Percentiles rank a stretch among this genome's conserved stretches.
These are phyloP conservation scores for Syngnathus floridae DNA, from an alignment of 2,113 vertebrate genomes.

Conservation along the genomic window DNA sequence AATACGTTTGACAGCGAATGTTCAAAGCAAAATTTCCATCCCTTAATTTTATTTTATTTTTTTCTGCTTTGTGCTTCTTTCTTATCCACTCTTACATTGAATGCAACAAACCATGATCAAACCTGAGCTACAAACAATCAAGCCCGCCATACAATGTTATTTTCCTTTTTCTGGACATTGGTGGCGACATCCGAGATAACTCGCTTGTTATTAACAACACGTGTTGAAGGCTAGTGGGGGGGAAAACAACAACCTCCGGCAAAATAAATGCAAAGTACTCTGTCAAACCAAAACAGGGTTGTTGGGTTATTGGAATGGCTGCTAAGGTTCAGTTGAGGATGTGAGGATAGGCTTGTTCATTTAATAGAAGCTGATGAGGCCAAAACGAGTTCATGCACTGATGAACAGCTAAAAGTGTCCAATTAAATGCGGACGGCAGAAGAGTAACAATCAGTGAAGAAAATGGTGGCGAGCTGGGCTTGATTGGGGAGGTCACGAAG, in stretches of 20 bases:
- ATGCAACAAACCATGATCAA: constrained; percentile 10
- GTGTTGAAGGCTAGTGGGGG: constrained; percentile 30
- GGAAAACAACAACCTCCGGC: neutral
- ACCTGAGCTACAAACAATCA: constrained; percentile 33
- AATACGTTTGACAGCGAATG: too few relatives aligned
- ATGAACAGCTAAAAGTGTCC: constrained; percentile 26
- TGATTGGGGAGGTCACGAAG: constrained; percentile 36
- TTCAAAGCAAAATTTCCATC: too few relatives aligned
- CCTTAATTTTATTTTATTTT: too few relatives aligned
- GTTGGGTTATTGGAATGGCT: constrained; percentile 8
- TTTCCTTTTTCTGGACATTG: constrained; percentile 49
- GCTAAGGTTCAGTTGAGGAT: constrained; percentile 2
- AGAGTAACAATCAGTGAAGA: constrained; percentile 37
- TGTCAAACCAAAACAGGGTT: neutral
- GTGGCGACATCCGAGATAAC: constrained; percentile 47
- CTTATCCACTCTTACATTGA: neutral
- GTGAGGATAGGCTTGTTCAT: neutral
- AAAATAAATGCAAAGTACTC: neutral
- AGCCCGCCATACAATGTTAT: constrained; percentile 50
- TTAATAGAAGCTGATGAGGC: constrained; percentile 2
- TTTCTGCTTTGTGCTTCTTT: neutral
- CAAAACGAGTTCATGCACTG: constrained; percentile 22
- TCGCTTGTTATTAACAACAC: constrained; percentile 35
- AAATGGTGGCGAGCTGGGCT: constrained; percentile 20
- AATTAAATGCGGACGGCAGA: constrained; percentile 32